Conservation (phyloP, 2,113 vertebrate genomes). For the Girardinichthys multiradiatus region DNA sequence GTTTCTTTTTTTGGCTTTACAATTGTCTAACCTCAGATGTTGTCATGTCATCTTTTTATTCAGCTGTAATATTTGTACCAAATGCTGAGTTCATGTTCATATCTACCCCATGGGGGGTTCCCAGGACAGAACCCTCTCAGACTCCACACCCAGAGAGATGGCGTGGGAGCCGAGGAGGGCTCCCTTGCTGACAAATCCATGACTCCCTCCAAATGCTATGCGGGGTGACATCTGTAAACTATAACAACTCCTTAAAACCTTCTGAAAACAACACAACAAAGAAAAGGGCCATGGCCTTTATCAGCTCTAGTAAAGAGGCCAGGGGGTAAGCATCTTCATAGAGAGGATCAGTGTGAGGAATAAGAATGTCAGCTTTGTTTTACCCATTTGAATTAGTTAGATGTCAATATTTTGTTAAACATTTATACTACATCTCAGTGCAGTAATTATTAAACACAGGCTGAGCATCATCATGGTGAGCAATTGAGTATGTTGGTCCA, state of each 20-base stretch:
- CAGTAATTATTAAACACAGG: slow-evolving; percentile 25
- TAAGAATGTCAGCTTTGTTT: slow-evolving; percentile 32
- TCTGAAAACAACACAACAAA: slow-evolving; percentile 65
- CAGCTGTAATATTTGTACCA: slow-evolving; percentile 16
- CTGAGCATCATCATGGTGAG: slow-evolving; percentile 20
- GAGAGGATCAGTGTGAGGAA: slow-evolving; percentile 7
- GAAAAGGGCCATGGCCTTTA: slow-evolving; percentile 59
- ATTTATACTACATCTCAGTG: slow-evolving; percentile 48
- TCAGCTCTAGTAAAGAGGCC: slow-evolving; percentile 64
- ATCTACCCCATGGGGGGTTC: slow-evolving; percentile 57
- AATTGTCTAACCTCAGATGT: slow-evolving; percentile 1
- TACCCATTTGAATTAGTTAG: slow-evolving; percentile 36
- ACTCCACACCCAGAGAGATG: slow-evolving; percentile 52
- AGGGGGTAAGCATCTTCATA: slow-evolving; percentile 62
- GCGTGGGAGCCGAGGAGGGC: slow-evolving; percentile 66
- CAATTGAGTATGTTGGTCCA: slow-evolving; percentile 26
- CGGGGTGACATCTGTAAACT: slow-evolving; percentile 81
- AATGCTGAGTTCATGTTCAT: slow-evolving; percentile 12
- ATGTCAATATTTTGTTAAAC: slow-evolving; percentile 46
- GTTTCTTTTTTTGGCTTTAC: no score
- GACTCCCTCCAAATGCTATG: slow-evolving; percentile 71
- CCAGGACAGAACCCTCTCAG: slow-evolving; percentile 54
- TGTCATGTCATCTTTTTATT: slow-evolving; percentile 6
- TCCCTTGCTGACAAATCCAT: slow-evolving; percentile 68
- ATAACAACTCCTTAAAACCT: slow-evolving; percentile 70